Percentiles rank a stretch among this genome's conserved stretches.
Evolutionary conservation across 2,797 vertebrate genomes (phyloP).

Genomic region (Pipistrellus pipistrellus): DNA sequence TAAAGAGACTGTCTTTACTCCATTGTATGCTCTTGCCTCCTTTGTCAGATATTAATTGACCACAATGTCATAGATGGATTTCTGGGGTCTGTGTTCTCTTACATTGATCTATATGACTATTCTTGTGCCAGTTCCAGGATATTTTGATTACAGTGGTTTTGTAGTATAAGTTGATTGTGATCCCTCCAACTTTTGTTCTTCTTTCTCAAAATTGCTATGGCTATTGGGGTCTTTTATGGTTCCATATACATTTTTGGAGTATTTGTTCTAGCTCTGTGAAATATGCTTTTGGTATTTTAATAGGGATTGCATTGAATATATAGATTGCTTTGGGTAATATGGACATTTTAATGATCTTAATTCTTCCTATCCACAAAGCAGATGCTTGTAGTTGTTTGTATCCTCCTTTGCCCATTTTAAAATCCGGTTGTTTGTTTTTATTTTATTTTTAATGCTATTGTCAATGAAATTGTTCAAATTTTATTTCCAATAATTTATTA

Average conservation of each 20-base stretch:
- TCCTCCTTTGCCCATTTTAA: not conserved
- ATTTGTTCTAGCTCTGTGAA: not conserved
- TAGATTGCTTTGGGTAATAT: not conserved
- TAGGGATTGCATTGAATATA: not conserved
- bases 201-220: not conserved
- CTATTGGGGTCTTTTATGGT: not conserved
- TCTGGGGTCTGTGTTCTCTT: not conserved
- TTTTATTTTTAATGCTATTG: constrained; percentile 42
- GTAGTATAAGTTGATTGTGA: not conserved
- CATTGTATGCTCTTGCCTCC: not conserved
- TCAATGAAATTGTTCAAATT: constrained; percentile 7
- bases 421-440: not conserved
- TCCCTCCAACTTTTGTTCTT: not conserved
- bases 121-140: not conserved
- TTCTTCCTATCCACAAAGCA: not conserved
- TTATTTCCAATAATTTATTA: constrained; percentile 26
- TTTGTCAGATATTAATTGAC: not conserved
- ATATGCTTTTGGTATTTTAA: not conserved
- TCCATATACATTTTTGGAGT: not conserved
- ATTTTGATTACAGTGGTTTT: not conserved
- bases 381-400: not conserved
- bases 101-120: not conserved
- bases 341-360: not conserved
- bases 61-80: not conserved
- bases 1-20: not conserved